These are phyloP conservation scores for Colius striatus DNA, from an alignment of 2,113 vertebrate genomes.

Conservation along the genomic window DNA sequence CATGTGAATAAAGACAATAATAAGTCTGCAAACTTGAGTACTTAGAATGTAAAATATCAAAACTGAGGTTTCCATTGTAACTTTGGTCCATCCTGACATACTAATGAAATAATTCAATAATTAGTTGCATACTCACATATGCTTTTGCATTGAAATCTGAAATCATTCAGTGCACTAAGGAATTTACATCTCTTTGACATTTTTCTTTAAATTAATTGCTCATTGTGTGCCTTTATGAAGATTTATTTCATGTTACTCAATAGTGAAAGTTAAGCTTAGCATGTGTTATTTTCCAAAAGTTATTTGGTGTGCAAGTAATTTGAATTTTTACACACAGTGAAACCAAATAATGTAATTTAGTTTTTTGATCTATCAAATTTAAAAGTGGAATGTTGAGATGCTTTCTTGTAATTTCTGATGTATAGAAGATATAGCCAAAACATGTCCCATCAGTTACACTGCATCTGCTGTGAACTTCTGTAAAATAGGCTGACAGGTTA, in stretches of 20 bases:
- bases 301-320: not conserved
- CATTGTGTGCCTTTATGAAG: not conserved
- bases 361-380: too few species aligned
- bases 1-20: not conserved
- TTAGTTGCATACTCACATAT: not conserved
- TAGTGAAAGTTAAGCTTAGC: not conserved
- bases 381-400: too few species aligned
- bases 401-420: too few species aligned
- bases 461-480: too few species aligned
- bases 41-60: not conserved
- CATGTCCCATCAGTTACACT: too few species aligned
- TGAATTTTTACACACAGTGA: too few species aligned
- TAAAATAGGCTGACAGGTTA: too few species aligned
- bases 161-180: not conserved
- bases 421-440: too few species aligned
- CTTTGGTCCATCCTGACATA: not conserved
- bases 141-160: not conserved
- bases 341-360: too few species aligned
- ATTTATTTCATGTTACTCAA: not conserved
- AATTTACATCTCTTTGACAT: not conserved
- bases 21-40: not conserved
- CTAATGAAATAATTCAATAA: not conserved
- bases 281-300: not conserved
- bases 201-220: not conserved
- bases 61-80: not conserved